Percentiles rank a stretch among this genome's conserved stretches.
Evolutionary conservation across 2,113 vertebrate genomes (phyloP).

Genomic region (Cinclus mexicanus): DNA sequence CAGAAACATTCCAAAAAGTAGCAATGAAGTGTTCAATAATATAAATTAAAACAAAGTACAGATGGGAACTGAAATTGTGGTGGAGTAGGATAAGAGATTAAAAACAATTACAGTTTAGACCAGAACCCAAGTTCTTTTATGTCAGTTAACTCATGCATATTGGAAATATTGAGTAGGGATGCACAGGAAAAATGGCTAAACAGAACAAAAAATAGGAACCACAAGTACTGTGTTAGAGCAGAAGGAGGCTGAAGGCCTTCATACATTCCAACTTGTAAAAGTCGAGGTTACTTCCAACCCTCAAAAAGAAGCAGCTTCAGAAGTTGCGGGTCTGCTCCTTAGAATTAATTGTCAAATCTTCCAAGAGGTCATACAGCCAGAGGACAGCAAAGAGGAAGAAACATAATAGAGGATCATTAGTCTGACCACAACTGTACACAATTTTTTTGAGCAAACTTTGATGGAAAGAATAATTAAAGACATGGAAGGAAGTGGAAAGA

Average conservation of each 20-base stretch:
- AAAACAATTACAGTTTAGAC: not conserved
- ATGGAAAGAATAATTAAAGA: constrained; percentile 11
- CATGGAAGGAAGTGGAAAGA: not conserved
- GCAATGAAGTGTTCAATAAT: not conserved
- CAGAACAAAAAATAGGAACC: not conserved
- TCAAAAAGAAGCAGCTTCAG: not conserved
- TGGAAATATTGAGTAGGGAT: not conserved
- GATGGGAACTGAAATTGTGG: not conserved
- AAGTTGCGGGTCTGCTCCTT: not conserved
- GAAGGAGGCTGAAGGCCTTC: not conserved
- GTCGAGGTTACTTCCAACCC: not conserved
- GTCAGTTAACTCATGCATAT: not conserved
- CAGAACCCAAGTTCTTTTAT: not conserved
- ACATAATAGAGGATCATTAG: not conserved
- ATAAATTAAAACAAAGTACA: not conserved
- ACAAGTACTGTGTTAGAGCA: not conserved
- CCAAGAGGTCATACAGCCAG: not conserved
- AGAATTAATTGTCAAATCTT: not conserved
- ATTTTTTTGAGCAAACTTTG: not conserved
- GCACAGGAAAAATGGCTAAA: not conserved
- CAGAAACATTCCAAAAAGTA: not conserved
- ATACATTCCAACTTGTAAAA: not conserved
- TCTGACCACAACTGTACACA: not conserved
- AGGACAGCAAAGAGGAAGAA: not conserved
- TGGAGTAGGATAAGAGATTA: not conserved